Evolutionary conservation across 1,140 invertebrate species (phyloP), one percentile per base, ranked within the genome.

Genomic region (Pogonognathellus flavescens): DNA sequence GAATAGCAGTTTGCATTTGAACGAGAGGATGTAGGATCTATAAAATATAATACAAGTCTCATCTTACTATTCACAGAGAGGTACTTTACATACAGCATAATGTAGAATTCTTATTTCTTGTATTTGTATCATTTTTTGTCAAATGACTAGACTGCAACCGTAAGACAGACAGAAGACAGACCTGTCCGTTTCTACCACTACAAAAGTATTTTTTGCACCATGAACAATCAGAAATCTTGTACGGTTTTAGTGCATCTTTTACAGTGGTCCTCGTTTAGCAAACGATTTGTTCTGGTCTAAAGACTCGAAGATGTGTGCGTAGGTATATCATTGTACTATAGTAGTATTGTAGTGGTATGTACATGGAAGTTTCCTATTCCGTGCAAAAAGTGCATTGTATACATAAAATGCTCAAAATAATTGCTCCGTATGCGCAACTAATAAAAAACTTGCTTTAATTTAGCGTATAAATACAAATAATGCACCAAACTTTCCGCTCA

Each of bases 221-320:
- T 76, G 70, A 76, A 76, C 70, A 76, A 76, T 76, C 14, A 76
- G n/a, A 41, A 76, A 31, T 49, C 7, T 31, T 50, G 16, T 31
- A 76, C n/a, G 41, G 41, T 16, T 76, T 76, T n/a, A 16, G 16
- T 76, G 25, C 14, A 31, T 62, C 18, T 31, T 62, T 41, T 31
- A 83, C 53, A 53, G 53, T 82, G 80, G 80, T 59, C 25, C 82
- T 62, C 82, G 55, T 83, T 83, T 83, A 83, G 25, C 82, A 83
- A 49, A 83, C 53, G 41, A 83, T 83, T 83, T 31, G 82, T 83
- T 83, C 53, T 83, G 82, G 82, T 83, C 82, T 83, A 16, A 18
- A 59, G 82, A 76, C 70, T 50, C 25, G 41, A 76, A 57, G n/a
- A 76, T n/a, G 8, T 31, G n/a, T 76, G n/a, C n/a, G 3, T 76